These are phyloP conservation scores for Eristalinus sepulchralis DNA, from an alignment of 2,888 invertebrate species.

Conservation along the genomic window DNA sequence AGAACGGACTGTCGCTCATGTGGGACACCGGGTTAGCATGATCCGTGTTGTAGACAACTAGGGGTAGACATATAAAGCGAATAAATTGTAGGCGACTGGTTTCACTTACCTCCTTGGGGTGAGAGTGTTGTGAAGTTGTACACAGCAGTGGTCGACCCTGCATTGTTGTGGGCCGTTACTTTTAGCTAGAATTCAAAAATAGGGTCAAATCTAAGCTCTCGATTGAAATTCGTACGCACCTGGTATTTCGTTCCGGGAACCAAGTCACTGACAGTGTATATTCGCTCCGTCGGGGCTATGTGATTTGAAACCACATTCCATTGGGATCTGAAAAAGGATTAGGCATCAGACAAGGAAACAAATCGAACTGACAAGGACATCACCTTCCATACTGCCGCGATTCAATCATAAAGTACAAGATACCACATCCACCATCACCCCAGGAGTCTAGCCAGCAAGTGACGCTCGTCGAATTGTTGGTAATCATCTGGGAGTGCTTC, in stretches of 20 bases:
- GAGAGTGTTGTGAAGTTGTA: slow-evolving; percentile 93
- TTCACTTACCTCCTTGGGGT: slow-evolving; percentile 86
- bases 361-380: not conserved
- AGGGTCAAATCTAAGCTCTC: not conserved
- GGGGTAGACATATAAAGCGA: slow-evolving; percentile 40
- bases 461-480: slow-evolving; percentile 92
- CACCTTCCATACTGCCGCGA: slow-evolving; percentile 84
- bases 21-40: slow-evolving; percentile 86
- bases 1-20: slow-evolving; percentile 85
- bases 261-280: slow-evolving; percentile 89
- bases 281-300: slow-evolving; percentile 90
- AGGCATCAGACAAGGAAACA: not conserved
- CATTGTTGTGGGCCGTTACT: slow-evolving; percentile 92
- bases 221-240: slow-evolving; percentile 42
- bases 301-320: slow-evolving; percentile 92
- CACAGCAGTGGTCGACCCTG: slow-evolving; percentile 90
- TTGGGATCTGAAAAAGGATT: slow-evolving; percentile 79
- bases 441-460: slow-evolving; percentile 93
- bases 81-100: not conserved
- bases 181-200: slow-evolving; percentile 81
- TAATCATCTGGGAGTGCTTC: slow-evolving; percentile 90
- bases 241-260: slow-evolving; percentile 89
- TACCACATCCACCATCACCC: slow-evolving; percentile 94
- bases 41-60: slow-evolving; percentile 84
- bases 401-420: slow-evolving; percentile 92